phyloP scores from a whole-genome alignment of 2,888 invertebrate genomes.

The Ormyrus pomaceus region DNA sequence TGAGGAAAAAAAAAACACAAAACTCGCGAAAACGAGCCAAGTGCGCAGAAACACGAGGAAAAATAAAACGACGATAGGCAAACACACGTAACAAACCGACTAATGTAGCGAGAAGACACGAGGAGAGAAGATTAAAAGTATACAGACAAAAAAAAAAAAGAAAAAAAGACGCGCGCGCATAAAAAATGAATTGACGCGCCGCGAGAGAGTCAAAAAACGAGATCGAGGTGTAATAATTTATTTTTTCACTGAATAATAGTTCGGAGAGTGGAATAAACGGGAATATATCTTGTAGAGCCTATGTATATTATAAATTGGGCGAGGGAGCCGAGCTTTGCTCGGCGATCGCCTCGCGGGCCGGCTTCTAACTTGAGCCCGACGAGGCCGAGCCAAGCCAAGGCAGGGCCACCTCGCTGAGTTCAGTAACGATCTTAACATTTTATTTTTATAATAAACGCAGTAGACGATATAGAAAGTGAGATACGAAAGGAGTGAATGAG shows the following conservation, averaged over 20 bases:
- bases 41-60: not conserved
- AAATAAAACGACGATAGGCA: not conserved
- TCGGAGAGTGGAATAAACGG: slow-evolving; percentile 46
- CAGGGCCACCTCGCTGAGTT: slow-evolving; percentile 59
- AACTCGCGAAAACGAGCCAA: not conserved
- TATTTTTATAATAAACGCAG: slow-evolving; percentile 69
- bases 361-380: slow-evolving; percentile 4
- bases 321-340: not conserved
- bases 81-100: not conserved
- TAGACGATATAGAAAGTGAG: slow-evolving; percentile 56
- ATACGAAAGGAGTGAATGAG: not conserved
- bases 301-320: slow-evolving; percentile 70
- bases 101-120: too few species aligned
- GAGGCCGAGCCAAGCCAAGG: slow-evolving; percentile 32
- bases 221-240: slow-evolving; percentile 71
- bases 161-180: slow-evolving; percentile 9
- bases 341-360: not conserved
- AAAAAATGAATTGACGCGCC: slow-evolving; percentile 16
- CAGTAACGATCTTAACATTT: slow-evolving; percentile 74
- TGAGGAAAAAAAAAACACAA: not conserved
- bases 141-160: not conserved
- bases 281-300: slow-evolving; percentile 71
- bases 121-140: not conserved
- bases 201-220: slow-evolving; percentile 1
- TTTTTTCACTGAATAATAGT: slow-evolving; percentile 74